Evolutionary conservation across 2,113 vertebrate genomes (phyloP), one percentile per base, ranked within the genome.

Genomic region (Vireo altiloquus): DNA sequence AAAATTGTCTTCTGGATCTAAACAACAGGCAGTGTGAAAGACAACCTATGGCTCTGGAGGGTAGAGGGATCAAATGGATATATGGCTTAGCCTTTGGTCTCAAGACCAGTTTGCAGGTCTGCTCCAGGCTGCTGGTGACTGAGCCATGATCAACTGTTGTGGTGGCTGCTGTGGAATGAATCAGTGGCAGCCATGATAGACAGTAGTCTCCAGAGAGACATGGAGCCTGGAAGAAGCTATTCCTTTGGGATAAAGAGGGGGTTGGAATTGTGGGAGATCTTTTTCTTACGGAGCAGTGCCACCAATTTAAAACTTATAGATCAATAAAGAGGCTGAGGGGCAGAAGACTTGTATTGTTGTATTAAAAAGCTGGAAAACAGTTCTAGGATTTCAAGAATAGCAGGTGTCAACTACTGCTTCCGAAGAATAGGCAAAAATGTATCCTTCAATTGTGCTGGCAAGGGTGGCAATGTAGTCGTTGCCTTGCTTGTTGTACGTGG

Each of bases 401-500:
- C 42, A 15, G 7, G 42, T 59, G 14, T 40, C 49, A 42, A 40
- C 44, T 75, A 1, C 74, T 66, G 61, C 47, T 77, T 10, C 37
- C 14, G 14, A 74, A 84, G 30, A 93, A 33, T 8, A 64, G 47
- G 11, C 60, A 56, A 65, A 44, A 72, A 49, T 3, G 0, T 16
- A 9, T 64, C 39, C 46, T 69, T 70, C 49, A 28, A 21, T 37
- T 37, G 20, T 52, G 13, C 9, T 79, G 37, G 18, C 72, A 54
- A 21, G 16, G 10, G 6, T 70, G 35, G 21, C n/a, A 70, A 2
- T 24, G 33, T 15, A 35, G 14, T 44, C 40, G 33, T 65, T 24
- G 6, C 37, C 57, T 64, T 85, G n/a, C 18, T 80, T 33, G 2
- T 7, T 42, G 33, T 65, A 23, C 25, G 7, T 0, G 0, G 19